Evolutionary conservation across 2,113 vertebrate species (phyloP).

Genomic region (Mionectes macconnelli): DNA sequence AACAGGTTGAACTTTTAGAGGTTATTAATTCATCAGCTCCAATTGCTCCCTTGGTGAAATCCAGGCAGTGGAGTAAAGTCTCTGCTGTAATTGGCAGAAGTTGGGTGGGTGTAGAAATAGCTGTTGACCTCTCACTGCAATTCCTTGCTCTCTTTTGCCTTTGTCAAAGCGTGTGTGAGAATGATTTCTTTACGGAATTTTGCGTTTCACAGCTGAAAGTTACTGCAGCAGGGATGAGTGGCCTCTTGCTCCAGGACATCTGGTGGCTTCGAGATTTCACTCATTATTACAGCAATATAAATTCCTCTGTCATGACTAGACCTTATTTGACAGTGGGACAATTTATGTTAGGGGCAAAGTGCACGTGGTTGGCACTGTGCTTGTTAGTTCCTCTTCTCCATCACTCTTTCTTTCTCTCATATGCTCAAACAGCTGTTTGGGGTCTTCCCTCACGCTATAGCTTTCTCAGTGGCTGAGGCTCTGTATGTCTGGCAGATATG

Average conservation of each 20-base stretch:
- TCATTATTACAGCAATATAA: neutral
- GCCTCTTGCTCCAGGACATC: neutral
- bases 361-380: neutral
- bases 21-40: neutral
- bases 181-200: neutral
- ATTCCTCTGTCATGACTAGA: neutral
- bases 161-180: neutral
- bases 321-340: neutral
- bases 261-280: neutral
- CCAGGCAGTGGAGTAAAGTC: neutral
- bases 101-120: neutral
- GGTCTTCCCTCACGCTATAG: neutral
- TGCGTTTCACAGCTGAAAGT: neutral
- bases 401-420: neutral
- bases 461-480: neutral
- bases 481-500: accelerated
- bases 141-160: neutral
- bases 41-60: neutral
- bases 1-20: neutral
- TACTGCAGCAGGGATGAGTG: neutral
- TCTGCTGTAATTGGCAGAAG: neutral
- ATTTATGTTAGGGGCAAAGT: neutral
- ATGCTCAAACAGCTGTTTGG: neutral
- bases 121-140: neutral
- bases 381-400: neutral